phyloP scores from a whole-genome alignment of 2,113 vertebrate species.

The Casuarius casuarius region DNA sequence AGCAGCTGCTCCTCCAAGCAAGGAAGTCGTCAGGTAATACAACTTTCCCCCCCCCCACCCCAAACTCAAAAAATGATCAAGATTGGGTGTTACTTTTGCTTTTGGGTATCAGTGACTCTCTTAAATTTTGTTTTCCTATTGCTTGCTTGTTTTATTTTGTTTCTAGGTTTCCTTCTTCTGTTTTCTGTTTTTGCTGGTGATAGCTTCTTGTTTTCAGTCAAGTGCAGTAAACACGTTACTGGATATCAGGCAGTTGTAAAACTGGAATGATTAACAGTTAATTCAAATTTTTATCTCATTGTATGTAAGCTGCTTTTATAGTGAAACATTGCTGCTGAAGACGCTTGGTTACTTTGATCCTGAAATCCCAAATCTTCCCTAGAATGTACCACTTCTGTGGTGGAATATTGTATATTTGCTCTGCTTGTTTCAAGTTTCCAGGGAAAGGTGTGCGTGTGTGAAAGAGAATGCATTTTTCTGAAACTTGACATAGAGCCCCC shows the following conservation, averaged over 20 bases:
- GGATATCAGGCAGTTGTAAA: background rate
- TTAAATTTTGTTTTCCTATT: background rate
- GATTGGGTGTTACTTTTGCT: background rate
- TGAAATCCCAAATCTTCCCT: background rate
- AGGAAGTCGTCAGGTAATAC: constrained; percentile 91
- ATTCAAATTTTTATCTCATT: background rate
- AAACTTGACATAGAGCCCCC: background rate
- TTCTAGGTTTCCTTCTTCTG: background rate
- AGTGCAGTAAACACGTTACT: background rate
- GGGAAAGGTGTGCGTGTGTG: background rate
- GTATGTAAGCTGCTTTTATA: background rate
- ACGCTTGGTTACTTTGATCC: background rate
- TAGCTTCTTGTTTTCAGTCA: background rate
- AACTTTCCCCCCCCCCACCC: background rate
- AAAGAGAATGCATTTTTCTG: background rate
- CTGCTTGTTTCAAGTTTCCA: background rate
- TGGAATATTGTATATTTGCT: background rate
- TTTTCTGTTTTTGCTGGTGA: background rate
- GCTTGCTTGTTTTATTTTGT: background rate
- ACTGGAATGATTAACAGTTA: background rate
- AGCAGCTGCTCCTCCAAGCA: constrained; percentile 96
- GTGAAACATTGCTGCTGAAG: background rate
- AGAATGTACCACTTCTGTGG: background rate
- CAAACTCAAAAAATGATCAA: background rate
- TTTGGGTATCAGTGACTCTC: background rate